A percentile compares a stretch with the other conserved stretches of the same genome.
phyloP scores from a whole-genome alignment of 2,113 vertebrate genomes.

The Pollimyrus isidori region DNA sequence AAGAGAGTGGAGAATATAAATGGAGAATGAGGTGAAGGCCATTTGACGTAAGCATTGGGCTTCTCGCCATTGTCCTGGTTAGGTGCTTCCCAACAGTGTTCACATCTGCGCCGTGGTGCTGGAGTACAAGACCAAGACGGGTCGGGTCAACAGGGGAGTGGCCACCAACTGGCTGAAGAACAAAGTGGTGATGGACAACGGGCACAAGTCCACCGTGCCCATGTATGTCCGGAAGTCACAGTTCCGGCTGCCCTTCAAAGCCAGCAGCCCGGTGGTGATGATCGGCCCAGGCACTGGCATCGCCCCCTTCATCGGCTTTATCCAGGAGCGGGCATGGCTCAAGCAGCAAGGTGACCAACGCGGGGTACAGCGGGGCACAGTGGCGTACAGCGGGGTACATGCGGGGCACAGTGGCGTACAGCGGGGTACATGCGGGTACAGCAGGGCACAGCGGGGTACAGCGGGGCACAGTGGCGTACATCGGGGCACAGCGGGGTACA shows the following conservation, averaged over 20 bases:
- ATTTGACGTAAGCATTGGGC: background rate
- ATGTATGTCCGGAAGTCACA: slow-evolving; percentile 79
- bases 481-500: too few relatives aligned
- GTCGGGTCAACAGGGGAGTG: slow-evolving; percentile 70
- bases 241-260: slow-evolving; percentile 76
- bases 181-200: slow-evolving; percentile 56
- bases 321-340: slow-evolving; percentile 77
- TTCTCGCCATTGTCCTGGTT: background rate
- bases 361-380: background rate
- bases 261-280: slow-evolving; percentile 70
- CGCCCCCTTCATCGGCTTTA: slow-evolving; percentile 76
- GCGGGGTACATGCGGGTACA: background rate
- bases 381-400: too few relatives aligned
- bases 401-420: too few relatives aligned
- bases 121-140: slow-evolving; percentile 66
- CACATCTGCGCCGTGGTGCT: slow-evolving; percentile 72
- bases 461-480: too few relatives aligned
- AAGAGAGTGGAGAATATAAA: background rate
- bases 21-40: background rate
- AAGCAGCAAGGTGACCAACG: slow-evolving; percentile 63
- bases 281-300: slow-evolving; percentile 73
- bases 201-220: slow-evolving; percentile 61
- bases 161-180: slow-evolving; percentile 73
- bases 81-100: slow-evolving; percentile 69
- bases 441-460: too few relatives aligned